These are phyloP conservation scores for Athalia circularis DNA, from an alignment of 2,888 invertebrate genomes.

Conservation along the genomic window DNA sequence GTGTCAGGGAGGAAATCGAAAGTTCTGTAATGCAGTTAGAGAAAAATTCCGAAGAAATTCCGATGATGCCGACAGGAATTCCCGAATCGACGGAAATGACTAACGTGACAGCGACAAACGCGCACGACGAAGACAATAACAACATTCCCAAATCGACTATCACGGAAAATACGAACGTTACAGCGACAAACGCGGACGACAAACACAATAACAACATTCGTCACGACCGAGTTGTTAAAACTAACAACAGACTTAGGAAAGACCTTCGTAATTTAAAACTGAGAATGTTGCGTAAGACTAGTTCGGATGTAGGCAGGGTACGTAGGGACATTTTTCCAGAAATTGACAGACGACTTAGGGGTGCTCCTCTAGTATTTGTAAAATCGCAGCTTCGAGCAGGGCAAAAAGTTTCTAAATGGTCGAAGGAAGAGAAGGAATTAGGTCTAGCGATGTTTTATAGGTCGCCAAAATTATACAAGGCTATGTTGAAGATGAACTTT, in stretches of 20 bases:
- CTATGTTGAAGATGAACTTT: neutral
- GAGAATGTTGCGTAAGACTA: slow-evolving; percentile 6
- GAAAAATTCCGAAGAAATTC: neutral
- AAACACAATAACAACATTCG: neutral
- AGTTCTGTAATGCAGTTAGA: neutral
- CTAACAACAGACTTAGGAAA: too few species aligned
- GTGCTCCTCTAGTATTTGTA: slow-evolving; percentile 44
- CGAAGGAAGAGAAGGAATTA: neutral
- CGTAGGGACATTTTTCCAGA: neutral
- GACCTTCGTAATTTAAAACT: slow-evolving; percentile 1
- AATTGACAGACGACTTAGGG: neutral
- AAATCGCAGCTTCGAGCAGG: slow-evolving; percentile 53
- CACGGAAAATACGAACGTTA: neutral
- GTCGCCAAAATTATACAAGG: neutral
- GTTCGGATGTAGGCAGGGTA: neutral
- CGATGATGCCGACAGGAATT: neutral
- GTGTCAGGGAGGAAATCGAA: neutral
- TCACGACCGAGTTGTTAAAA: too few species aligned
- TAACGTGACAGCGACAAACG: too few species aligned
- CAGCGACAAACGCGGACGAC: neutral
- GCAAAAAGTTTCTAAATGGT: slow-evolving; percentile 41
- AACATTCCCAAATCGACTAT: too few species aligned
- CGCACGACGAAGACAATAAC: too few species aligned
- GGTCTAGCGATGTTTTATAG: neutral
- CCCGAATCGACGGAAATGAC: neutral